phyloP scores from a whole-genome alignment of 1,140 invertebrate species.

The Rhopalosiphum maidis region DNA sequence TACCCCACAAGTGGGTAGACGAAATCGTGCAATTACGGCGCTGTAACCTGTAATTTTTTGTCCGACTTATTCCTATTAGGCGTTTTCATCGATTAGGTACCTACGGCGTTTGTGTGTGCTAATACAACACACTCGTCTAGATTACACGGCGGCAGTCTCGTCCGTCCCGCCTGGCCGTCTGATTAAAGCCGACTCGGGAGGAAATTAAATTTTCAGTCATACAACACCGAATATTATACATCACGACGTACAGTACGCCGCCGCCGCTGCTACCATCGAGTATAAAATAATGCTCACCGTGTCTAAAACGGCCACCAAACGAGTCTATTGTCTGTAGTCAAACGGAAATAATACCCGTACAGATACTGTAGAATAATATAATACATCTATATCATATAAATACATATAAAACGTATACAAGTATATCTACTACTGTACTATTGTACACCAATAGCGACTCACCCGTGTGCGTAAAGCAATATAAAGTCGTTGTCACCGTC shows the following conservation, averaged over 20 bases:
- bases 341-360: slow-evolving; percentile 21
- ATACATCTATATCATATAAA: not conserved
- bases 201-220: slow-evolving; percentile 30
- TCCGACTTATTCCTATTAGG: slow-evolving; percentile 24
- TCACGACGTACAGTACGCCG: too few relatives aligned
- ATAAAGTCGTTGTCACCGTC: not conserved
- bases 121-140: slow-evolving; percentile 28
- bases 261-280: not conserved
- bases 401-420: not conserved
- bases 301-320: slow-evolving; percentile 39
- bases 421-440: not conserved
- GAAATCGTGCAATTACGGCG: slow-evolving; percentile 48
- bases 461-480: not conserved
- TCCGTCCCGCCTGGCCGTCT: not conserved
- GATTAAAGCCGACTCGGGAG: not conserved
- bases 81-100: slow-evolving; percentile 39
- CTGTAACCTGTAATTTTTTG: slow-evolving; percentile 55
- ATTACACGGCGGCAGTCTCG: not conserved
- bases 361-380: not conserved
- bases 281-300: not conserved
- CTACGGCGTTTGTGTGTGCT: not conserved
- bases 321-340: slow-evolving; percentile 22
- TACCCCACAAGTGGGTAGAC: slow-evolving; percentile 21
- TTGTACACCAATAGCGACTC: not conserved
- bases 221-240: slow-evolving; percentile 23